A percentile compares a stretch with the other conserved stretches of the same genome.
phyloP scores from a whole-genome alignment of 2,113 vertebrate genomes.

The Mormyrus iriodes region DNA sequence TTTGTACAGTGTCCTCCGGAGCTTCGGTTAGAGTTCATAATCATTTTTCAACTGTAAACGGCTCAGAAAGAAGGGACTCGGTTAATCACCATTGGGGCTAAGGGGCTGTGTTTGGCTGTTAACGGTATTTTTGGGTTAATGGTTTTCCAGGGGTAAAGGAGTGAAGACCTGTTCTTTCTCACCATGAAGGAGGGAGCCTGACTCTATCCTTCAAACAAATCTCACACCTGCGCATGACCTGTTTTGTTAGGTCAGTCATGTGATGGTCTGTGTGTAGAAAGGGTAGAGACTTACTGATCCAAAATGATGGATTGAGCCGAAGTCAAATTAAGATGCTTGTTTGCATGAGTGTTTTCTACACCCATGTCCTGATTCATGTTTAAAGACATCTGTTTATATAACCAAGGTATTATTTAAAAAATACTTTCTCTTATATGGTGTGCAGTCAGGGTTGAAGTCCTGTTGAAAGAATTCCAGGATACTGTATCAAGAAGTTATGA shows the following conservation, averaged over 20 bases:
- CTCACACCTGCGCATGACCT: background rate
- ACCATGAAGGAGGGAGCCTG: background rate
- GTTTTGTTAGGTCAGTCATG: background rate
- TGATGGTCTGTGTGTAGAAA: background rate
- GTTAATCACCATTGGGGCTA: background rate
- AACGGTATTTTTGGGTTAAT: background rate
- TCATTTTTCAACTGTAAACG: constrained; percentile 17
- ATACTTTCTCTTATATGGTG: background rate
- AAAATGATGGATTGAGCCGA: background rate
- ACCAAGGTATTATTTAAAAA: background rate
- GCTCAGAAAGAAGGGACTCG: background rate
- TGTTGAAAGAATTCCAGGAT: background rate
- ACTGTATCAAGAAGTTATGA: background rate
- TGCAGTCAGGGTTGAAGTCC: background rate
- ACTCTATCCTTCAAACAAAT: background rate
- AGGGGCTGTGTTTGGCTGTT: background rate
- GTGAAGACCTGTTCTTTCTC: background rate
- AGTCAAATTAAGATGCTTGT: background rate
- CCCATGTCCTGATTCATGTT: background rate
- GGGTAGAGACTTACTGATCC: background rate
- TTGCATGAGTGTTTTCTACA: background rate
- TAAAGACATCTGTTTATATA: background rate
- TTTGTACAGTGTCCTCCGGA: constrained; percentile 29
- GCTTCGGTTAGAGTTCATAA: constrained; percentile 31
- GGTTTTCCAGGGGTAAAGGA: background rate